These are phyloP conservation scores for Agonopterix arenella DNA, from an alignment of 2,888 invertebrate genomes.

Conservation along the genomic window DNA sequence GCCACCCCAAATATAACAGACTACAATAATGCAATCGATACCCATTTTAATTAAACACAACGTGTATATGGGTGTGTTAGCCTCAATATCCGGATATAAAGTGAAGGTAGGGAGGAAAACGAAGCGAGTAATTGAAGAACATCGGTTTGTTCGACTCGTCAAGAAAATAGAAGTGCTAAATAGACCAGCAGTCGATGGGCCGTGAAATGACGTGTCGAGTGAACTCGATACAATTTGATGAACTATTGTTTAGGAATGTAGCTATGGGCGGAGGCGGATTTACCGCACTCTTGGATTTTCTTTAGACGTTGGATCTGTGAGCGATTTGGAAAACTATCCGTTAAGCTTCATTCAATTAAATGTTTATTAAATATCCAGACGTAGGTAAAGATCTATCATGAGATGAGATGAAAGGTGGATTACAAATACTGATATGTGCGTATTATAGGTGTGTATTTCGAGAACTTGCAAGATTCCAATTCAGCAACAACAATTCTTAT, in stretches of 20 bases:
- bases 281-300: constrained; percentile 29
- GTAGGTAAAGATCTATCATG: neutral
- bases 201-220: constrained; percentile 52
- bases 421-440: too few relatives aligned
- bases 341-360: constrained; percentile 13
- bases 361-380: neutral
- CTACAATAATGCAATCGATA: neutral
- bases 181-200: constrained; percentile 46
- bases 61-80: neutral
- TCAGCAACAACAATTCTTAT: too few relatives aligned
- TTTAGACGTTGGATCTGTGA: constrained; percentile 14
- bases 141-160: constrained; percentile 25
- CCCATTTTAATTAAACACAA: constrained; percentile 1
- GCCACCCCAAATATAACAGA: neutral
- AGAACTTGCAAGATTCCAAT: too few relatives aligned
- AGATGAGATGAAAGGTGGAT: neutral
- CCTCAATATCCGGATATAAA: too few relatives aligned
- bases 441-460: too few relatives aligned
- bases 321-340: constrained; percentile 10
- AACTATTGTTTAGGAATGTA: constrained; percentile 46
- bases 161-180: constrained; percentile 61
- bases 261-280: constrained; percentile 33
- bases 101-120: constrained; percentile 6
- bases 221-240: constrained; percentile 29
- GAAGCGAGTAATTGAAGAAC: constrained; percentile 34